Evolutionary conservation across 2,888 invertebrate species (phyloP).

Genomic region (Torymus auratus): DNA sequence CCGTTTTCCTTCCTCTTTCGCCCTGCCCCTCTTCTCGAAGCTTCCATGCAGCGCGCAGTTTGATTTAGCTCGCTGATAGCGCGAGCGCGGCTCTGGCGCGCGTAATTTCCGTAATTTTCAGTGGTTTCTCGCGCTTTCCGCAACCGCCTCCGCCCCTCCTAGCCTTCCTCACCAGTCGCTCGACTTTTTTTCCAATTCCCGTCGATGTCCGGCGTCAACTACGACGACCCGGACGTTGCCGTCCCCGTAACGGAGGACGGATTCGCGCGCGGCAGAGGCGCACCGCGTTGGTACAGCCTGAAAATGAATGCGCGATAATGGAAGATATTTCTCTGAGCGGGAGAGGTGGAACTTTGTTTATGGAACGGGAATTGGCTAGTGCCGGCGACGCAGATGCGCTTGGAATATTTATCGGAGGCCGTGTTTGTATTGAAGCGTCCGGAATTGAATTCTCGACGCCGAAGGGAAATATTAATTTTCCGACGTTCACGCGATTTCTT

Average conservation of each 20-base stretch:
- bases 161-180: not conserved
- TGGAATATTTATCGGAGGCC: too few relatives aligned
- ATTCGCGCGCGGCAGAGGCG: slow-evolving; percentile 3
- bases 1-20: slow-evolving; percentile 57
- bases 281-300: slow-evolving; percentile 46
- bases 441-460: too few relatives aligned
- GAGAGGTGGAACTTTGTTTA: slow-evolving; percentile 25
- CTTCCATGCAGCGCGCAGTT: too few relatives aligned
- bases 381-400: too few relatives aligned
- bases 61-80: too few relatives aligned
- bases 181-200: not conserved
- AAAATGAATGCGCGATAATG: slow-evolving; percentile 50
- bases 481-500: too few relatives aligned
- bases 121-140: not conserved
- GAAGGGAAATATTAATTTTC: too few relatives aligned
- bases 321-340: slow-evolving; percentile 10
- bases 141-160: slow-evolving; percentile 10
- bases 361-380: not conserved
- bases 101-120: slow-evolving; percentile 49
- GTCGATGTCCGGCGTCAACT: not conserved
- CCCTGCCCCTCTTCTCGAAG: not conserved
- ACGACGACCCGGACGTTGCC: not conserved
- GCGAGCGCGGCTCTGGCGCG: not conserved
- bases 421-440: too few relatives aligned
- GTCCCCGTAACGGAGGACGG: not conserved